Evolutionary conservation across 2,113 vertebrate species (phyloP), one percentile per base, ranked within the genome.

Genomic region (Tachycineta bicolor): DNA sequence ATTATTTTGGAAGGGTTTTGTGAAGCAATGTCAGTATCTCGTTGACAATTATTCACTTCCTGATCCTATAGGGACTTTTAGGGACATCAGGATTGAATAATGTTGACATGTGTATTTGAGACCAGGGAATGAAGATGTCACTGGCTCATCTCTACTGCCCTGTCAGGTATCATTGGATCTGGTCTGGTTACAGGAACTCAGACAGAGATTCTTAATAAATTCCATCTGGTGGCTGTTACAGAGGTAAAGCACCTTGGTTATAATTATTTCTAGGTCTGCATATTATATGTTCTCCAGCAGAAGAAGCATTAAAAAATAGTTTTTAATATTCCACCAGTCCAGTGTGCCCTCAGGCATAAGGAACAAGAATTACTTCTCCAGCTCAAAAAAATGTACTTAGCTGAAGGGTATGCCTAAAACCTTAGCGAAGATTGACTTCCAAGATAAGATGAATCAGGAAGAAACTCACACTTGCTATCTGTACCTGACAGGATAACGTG

Each of bases 381-480:
- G 34, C 73, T 79, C 6, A 3, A 47, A 94, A 94, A 90, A 92
- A 79, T 46, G 59, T 77, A 43, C 59, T 94, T 95, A 77, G 59
- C 93, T 96, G 77, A 93, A 89, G 86, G 82, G 14, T 82, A 79
- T 2, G 2, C 84, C 79, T 89, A 59, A 96, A 95, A 91, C 70
- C 34, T 81, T 64, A 75, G 80, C 16, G 12, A 83, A 94, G 71
- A 78, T 84, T 96, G 94, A 87, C 89, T 96, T 93, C 84, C 50
- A 59, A 89, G 84, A 89, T 83, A 93, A 63, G 88, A 90, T 89
- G 73, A 92, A 88, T 95, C 92, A 82, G 80, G 73, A 94, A 46
- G 60, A 46, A 94, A 95, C 94, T 96, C 94, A 83, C 41, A 81
- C 60, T 93, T 88, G 69, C 79, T 92, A 53, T 93, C 83, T 75